These are phyloP conservation scores for Acleris cristana DNA, from an alignment of 2,888 invertebrate species.

Conservation along the genomic window DNA sequence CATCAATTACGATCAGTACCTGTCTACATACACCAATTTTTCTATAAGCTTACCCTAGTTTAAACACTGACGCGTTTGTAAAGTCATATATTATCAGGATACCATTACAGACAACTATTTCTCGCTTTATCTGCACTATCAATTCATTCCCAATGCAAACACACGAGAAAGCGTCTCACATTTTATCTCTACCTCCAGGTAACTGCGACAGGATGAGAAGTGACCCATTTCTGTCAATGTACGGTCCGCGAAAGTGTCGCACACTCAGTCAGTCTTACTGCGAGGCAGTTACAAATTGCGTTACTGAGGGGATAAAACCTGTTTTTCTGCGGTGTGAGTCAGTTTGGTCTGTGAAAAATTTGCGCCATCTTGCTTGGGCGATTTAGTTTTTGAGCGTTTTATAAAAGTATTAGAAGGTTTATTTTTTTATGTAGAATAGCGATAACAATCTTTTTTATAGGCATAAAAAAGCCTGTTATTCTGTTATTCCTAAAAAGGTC, in stretches of 20 bases:
- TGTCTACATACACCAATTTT: too few relatives aligned
- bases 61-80: too few relatives aligned
- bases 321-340: slow-evolving; percentile 28
- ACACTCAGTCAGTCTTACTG: slow-evolving; percentile 44
- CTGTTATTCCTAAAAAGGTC: too few relatives aligned
- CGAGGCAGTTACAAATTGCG: slow-evolving; percentile 35
- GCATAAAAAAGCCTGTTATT: too few relatives aligned
- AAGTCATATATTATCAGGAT: too few relatives aligned
- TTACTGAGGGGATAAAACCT: slow-evolving; percentile 29
- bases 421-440: background rate
- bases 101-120: too few relatives aligned
- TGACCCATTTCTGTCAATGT: slow-evolving; percentile 60
- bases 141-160: slow-evolving; percentile 39
- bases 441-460: background rate
- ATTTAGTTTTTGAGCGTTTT: slow-evolving; percentile 15
- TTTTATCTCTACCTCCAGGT: slow-evolving; percentile 41
- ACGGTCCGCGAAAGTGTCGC: slow-evolving; percentile 51
- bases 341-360: slow-evolving; percentile 28
- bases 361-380: slow-evolving; percentile 18
- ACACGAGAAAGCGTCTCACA: slow-evolving; percentile 38
- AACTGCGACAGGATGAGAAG: slow-evolving; percentile 49
- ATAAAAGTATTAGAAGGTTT: background rate
- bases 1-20: too few relatives aligned
- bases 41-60: background rate
- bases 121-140: slow-evolving; percentile 22